Percentiles rank a stretch among this genome's conserved stretches.
These are phyloP conservation scores for Poicephalus meyeri DNA, from an alignment of 2,113 vertebrate genomes.

Conservation along the genomic window DNA sequence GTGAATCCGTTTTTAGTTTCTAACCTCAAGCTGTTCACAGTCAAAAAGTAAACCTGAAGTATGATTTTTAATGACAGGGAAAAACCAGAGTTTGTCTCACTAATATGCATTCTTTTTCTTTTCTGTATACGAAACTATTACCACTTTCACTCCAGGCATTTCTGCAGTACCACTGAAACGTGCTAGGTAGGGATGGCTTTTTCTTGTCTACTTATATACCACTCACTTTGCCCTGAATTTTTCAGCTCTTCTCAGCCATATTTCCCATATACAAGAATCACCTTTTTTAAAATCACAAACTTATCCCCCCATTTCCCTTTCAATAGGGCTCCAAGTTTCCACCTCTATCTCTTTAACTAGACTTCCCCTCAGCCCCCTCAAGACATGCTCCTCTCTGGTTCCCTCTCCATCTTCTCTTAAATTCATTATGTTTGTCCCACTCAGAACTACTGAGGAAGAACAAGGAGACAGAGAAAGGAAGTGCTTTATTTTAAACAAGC, in stretches of 20 bases:
- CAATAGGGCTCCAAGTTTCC: background rate
- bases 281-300: background rate
- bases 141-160: background rate
- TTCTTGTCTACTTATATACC: background rate
- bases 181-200: background rate
- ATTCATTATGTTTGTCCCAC: background rate
- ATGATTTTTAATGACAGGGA: background rate
- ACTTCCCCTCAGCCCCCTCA: background rate
- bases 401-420: background rate
- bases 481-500: background rate
- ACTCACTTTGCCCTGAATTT: background rate
- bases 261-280: background rate
- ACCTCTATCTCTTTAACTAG: background rate
- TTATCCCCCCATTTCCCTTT: background rate
- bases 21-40: background rate
- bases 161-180: background rate
- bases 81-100: background rate
- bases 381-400: background rate
- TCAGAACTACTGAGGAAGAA: background rate
- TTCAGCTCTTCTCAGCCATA: background rate
- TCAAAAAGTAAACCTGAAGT: background rate
- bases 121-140: background rate
- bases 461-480: background rate
- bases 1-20: background rate
- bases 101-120: background rate